Base-by-base conservation (phyloP, 2,888 invertebrate genomes). In the Noctua janthe region DNA sequence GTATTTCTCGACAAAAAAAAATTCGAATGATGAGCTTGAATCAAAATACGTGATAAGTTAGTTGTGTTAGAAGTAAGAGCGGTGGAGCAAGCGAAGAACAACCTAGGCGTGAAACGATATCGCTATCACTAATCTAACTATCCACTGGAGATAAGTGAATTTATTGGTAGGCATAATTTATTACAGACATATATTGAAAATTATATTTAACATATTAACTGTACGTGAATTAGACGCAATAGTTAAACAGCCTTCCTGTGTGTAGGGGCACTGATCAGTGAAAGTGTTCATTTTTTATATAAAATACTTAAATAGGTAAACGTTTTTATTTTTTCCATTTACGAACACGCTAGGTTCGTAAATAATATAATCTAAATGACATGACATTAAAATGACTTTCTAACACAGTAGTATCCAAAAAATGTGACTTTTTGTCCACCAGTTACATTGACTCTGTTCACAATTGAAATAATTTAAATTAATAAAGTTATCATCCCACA, bases 61-160 rank as follows among this genome's bases (percentile, higher is more conserved):
- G 17, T 66, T 85, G 5, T 15, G 29, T 2, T 62, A 54, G 47
- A 54, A 47, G 59, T 80, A 54, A 47, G 17, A 47, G 62, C 17
- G 29, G 23, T 70, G 35, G 13, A 23, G 51, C 59, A 62, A 62
- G n/a, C n/a, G n/a, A 29, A n/a, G 54, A 43, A 47, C 43, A 39
- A 29, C 39, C 8, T 39, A 29, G 23, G 6, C 39, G 59, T 71
- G 62, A 71, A 69, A 56, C 54, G 49, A 78, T 59, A 78, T 54
- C 47, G 10, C 64, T 83, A 71, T 83, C 56, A 54, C 56, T 71
- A 67, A 84, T 84, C 69, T 49, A 49, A 43, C 64, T 51, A 83
- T 29, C 15, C 35, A 66, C 35, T 47, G 67, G 39, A 71, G 62
- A 70, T 81, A 70, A 47, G 47, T 54, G 35, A 76, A 83, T 54